These are phyloP conservation scores for Pandemis heparana DNA, from an alignment of 2,888 invertebrate species.

Conservation along the genomic window DNA sequence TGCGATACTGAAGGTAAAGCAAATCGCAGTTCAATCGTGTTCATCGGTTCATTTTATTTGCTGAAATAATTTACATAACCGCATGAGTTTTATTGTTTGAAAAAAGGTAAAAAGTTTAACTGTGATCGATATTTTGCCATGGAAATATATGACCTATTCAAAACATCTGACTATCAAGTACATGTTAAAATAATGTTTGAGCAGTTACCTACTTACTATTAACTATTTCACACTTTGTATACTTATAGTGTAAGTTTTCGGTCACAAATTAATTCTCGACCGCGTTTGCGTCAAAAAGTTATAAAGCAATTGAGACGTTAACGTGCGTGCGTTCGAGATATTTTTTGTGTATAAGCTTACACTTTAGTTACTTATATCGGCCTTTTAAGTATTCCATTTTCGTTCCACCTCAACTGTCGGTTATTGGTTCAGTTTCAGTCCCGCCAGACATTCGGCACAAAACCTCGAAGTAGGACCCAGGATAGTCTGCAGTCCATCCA, in stretches of 20 bases:
- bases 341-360: too few species aligned
- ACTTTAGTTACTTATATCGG: too few species aligned
- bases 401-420: not conserved
- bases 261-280: too few species aligned
- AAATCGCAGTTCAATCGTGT: conserved; percentile 23
- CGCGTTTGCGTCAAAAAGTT: too few species aligned
- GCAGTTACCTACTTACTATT: too few species aligned
- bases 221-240: not conserved
- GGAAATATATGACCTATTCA: not conserved
- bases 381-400: not conserved
- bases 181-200: too few species aligned
- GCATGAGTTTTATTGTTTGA: not conserved
- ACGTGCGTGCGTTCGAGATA: too few species aligned
- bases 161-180: not conserved
- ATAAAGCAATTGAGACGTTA: too few species aligned
- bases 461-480: conserved; percentile 12
- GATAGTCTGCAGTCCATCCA: conserved; percentile 29
- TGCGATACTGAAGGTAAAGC: conserved; percentile 6
- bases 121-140: not conserved
- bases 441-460: conserved; percentile 11
- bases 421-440: not conserved
- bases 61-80: not conserved
- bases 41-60: conserved; percentile 18
- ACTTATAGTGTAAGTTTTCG: not conserved
- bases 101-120: not conserved